phyloP scores from a whole-genome alignment of 2,113 vertebrate genomes.

The Hypomesus transpacificus region DNA sequence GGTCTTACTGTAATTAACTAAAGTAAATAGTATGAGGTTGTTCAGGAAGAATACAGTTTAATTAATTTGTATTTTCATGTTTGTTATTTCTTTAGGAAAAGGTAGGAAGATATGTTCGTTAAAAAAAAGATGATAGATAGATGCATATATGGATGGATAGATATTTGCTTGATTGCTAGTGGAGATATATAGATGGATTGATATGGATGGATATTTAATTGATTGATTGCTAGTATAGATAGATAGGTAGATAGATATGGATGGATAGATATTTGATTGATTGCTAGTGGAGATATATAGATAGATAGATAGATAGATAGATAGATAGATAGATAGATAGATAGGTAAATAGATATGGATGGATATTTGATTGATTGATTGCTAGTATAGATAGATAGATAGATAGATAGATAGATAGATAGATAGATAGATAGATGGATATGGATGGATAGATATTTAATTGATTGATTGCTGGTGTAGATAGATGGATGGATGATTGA shows the following conservation, averaged over 20 bases:
- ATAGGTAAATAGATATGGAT: slow-evolving; percentile 16
- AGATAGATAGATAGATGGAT: neutral
- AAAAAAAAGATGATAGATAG: neutral
- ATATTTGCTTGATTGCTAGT: slow-evolving; percentile 45
- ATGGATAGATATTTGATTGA: slow-evolving; percentile 44
- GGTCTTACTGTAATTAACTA: neutral
- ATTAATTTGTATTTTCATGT: neutral
- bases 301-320: slow-evolving; percentile 9
- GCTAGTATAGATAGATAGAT: slow-evolving; percentile 15
- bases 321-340: slow-evolving; percentile 3
- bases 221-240: slow-evolving; percentile 4
- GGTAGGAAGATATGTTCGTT: too few species aligned
- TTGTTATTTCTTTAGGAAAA: too few species aligned
- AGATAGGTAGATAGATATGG: slow-evolving; percentile 21
- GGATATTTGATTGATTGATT: neutral
- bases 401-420: slow-evolving; percentile 19
- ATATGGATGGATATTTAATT: slow-evolving; percentile 9
- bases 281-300: slow-evolving; percentile 41
- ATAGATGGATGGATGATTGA: too few species aligned
- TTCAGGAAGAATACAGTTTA: neutral
- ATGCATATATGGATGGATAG: slow-evolving; percentile 28
- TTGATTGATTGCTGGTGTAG: too few species aligned
- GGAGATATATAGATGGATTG: slow-evolving; percentile 31
- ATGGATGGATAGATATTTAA: slow-evolving; percentile 14
- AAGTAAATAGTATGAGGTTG: neutral